phyloP scores from a whole-genome alignment of 2,113 vertebrate species.

The Lontra canadensis region DNA sequence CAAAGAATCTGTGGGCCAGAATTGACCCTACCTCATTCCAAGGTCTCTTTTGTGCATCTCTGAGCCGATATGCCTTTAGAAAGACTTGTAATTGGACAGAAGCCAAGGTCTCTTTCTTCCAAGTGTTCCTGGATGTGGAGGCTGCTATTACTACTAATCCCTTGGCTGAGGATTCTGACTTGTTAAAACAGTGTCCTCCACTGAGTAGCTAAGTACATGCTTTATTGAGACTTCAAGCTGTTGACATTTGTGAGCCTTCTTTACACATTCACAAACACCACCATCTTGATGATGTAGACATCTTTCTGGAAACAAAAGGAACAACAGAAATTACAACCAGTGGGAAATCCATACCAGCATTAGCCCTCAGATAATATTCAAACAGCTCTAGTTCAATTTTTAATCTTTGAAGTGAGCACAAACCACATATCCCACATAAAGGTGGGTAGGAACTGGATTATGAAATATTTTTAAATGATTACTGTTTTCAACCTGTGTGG shows the following conservation, averaged over 20 bases:
- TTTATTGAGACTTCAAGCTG: background rate
- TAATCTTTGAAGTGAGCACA: background rate
- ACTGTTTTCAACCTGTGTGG: background rate
- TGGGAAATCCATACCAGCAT: background rate
- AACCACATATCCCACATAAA: background rate
- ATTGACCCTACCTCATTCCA: background rate
- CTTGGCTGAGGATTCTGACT: background rate
- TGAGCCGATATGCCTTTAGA: background rate
- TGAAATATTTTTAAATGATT: background rate
- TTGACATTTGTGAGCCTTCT: background rate
- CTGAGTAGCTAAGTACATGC: background rate
- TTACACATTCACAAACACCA: background rate
- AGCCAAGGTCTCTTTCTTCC: background rate
- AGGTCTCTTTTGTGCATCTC: background rate
- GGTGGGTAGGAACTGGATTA: background rate
- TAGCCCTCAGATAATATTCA: background rate
- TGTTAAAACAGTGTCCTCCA: background rate
- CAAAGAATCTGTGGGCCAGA: background rate
- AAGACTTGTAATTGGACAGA: background rate
- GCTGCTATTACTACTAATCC: background rate
- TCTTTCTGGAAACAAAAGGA: background rate
- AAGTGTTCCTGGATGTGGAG: background rate
- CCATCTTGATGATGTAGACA: background rate
- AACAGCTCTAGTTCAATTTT: background rate
- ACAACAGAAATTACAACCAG: background rate